Evolutionary conservation across 1,140 invertebrate genomes (phyloP).

Genomic region (Medauroidea extradentata): DNA sequence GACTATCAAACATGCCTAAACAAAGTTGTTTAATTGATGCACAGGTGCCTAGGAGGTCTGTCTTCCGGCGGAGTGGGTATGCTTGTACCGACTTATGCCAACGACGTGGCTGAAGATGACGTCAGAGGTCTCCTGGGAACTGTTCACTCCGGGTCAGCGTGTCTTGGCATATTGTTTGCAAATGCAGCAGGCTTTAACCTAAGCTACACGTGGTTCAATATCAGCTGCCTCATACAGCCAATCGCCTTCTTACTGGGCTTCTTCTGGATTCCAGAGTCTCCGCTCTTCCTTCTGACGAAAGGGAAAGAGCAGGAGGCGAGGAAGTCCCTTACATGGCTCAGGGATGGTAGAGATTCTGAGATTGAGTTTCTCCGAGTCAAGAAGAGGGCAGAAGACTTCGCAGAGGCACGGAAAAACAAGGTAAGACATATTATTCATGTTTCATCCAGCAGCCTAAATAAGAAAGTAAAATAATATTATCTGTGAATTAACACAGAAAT

Average conservation of each 20-base stretch:
- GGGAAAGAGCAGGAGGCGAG: not conserved
- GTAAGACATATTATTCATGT: no score
- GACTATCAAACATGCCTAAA: no score
- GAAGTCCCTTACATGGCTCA: not conserved
- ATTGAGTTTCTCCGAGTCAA: no score
- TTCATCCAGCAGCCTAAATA: no score
- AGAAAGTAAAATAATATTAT: no score
- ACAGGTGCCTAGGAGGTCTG: constrained; percentile 38
- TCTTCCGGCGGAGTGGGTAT: constrained; percentile 43
- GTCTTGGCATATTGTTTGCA: no score
- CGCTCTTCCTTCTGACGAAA: no score
- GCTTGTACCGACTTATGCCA: constrained; percentile 27
- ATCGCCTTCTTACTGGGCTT: not conserved
- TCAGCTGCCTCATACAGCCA: constrained; percentile 37
- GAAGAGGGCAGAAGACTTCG: no score
- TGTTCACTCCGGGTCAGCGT: constrained; percentile 38
- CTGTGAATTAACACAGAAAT: no score
- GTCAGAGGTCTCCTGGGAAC: constrained; percentile 37
- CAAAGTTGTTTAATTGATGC: no score
- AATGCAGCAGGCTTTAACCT: constrained; percentile 38
- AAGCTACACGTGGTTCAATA: constrained; percentile 46
- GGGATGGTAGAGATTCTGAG: not conserved
- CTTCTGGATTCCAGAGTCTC: no score
- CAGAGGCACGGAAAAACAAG: no score
- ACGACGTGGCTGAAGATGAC: constrained; percentile 38